phyloP scores from a whole-genome alignment of 2,797 vertebrate genomes.

The Caiman crocodilus region DNA sequence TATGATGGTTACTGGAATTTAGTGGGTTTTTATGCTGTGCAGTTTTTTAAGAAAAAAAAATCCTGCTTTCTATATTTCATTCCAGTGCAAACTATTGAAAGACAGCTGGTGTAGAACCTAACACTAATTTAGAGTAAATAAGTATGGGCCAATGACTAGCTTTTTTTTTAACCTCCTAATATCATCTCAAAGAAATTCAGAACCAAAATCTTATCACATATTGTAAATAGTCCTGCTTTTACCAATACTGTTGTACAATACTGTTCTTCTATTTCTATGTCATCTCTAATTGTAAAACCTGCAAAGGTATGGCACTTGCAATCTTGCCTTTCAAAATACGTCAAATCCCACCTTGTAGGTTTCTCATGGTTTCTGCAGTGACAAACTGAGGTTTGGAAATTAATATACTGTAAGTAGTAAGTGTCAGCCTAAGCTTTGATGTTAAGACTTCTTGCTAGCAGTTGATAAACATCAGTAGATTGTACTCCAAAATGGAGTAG shows the following conservation, averaged over 20 bases:
- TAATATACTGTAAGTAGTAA: constrained; percentile 23
- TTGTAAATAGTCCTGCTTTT: background rate
- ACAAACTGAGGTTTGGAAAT: background rate
- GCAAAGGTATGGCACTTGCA: background rate
- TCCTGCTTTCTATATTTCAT: background rate
- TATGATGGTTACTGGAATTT: background rate
- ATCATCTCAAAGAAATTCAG: background rate
- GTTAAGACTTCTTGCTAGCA: constrained; percentile 60
- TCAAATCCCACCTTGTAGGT: background rate
- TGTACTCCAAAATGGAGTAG: constrained; percentile 60
- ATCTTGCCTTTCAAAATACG: background rate
- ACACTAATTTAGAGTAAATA: background rate
- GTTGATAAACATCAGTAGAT: constrained; percentile 64
- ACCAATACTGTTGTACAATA: background rate
- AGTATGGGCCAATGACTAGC: background rate
- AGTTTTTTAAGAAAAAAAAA: background rate
- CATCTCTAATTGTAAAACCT: background rate
- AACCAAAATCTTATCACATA: background rate
- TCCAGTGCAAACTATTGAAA: background rate
- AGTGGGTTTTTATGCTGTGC: background rate
- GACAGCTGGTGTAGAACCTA: background rate
- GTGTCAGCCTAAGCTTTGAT: constrained; percentile 35
- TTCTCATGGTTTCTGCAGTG: constrained; percentile 33
- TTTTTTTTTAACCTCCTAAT: background rate
- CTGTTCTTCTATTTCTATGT: background rate